Percentiles rank a stretch among this genome's conserved stretches.
These are phyloP conservation scores for Euura lappo DNA, from an alignment of 1,140 invertebrate species.

Conservation along the genomic window DNA sequence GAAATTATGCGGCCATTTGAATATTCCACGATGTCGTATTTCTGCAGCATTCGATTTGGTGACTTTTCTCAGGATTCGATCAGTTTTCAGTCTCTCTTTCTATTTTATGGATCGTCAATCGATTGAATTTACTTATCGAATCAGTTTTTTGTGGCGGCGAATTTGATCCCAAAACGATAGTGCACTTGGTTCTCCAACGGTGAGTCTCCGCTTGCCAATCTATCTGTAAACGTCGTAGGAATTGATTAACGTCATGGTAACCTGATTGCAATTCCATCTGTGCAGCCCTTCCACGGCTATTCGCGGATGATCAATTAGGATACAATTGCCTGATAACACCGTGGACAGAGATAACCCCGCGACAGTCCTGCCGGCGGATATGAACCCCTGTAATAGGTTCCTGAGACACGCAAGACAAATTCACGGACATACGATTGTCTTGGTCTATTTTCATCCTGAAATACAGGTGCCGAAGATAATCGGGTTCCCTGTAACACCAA, in stretches of 20 bases:
- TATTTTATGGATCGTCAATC: too few species aligned
- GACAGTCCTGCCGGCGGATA: not conserved
- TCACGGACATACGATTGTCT: not conserved
- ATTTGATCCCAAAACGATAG: too few species aligned
- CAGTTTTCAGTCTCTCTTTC: too few species aligned
- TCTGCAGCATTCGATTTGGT: too few species aligned
- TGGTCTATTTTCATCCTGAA: not conserved
- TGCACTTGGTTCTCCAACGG: too few species aligned
- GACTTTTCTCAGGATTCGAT: too few species aligned
- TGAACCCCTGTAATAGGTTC: not conserved
- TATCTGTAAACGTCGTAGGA: not conserved
- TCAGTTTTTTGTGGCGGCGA: too few species aligned
- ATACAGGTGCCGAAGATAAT: not conserved
- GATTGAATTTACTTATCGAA: too few species aligned
- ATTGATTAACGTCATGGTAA: constrained; percentile 3
- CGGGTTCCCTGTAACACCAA: not conserved
- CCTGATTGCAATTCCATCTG: constrained; percentile 10
- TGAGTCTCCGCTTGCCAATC: too few species aligned
- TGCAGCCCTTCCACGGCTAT: not conserved
- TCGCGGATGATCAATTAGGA: constrained; percentile 8
- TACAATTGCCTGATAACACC: constrained; percentile 8
- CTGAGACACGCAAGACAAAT: not conserved
- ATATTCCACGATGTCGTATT: not conserved
- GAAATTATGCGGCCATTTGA: constrained; percentile 2
- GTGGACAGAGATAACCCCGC: not conserved